A percentile compares a stretch with the other conserved stretches of the same genome.
phyloP scores from a whole-genome alignment of 1,140 invertebrate genomes.

The Zaprionus nigranus region DNA sequence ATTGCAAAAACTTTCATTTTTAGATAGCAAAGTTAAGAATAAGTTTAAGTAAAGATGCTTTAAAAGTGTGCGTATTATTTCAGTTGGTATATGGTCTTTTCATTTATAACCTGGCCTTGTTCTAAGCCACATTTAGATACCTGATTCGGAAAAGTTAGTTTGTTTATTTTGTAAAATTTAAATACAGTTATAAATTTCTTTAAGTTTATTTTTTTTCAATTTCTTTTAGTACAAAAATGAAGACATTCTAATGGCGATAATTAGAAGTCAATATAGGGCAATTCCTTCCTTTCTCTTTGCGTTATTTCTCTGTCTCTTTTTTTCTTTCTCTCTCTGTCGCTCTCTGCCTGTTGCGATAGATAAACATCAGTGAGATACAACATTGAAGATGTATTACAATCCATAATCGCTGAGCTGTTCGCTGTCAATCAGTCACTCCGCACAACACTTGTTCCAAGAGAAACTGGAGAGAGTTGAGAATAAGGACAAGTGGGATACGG shows the following conservation, averaged over 20 bases:
- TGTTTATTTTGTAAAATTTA: no score
- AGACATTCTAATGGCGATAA: slow-evolving; percentile 50
- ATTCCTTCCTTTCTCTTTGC: not conserved
- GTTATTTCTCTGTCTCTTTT: not conserved
- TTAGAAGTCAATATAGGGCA: slow-evolving; percentile 67
- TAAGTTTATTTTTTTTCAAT: no score
- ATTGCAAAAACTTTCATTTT: not conserved
- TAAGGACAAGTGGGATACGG: slow-evolving; percentile 44
- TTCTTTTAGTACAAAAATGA: not conserved
- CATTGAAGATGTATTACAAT: slow-evolving; percentile 70
- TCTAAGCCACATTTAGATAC: not conserved
- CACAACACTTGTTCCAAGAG: not conserved
- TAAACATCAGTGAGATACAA: slow-evolving; percentile 55
- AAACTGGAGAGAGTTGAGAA: not conserved
- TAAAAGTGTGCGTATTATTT: not conserved
- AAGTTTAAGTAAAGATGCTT: no score
- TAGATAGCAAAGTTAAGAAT: not conserved
- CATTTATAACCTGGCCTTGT: slow-evolving; percentile 1
- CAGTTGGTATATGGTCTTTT: not conserved
- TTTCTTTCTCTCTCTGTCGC: not conserved
- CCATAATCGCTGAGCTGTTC: slow-evolving; percentile 68
- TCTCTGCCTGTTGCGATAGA: slow-evolving; percentile 17
- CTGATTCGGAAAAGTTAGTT: no score
- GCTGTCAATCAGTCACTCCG: slow-evolving; percentile 67
- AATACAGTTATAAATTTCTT: no score